These are phyloP conservation scores for Myotis findleyi DNA, from an alignment of 2,797 vertebrate genomes.

Conservation along the genomic window DNA sequence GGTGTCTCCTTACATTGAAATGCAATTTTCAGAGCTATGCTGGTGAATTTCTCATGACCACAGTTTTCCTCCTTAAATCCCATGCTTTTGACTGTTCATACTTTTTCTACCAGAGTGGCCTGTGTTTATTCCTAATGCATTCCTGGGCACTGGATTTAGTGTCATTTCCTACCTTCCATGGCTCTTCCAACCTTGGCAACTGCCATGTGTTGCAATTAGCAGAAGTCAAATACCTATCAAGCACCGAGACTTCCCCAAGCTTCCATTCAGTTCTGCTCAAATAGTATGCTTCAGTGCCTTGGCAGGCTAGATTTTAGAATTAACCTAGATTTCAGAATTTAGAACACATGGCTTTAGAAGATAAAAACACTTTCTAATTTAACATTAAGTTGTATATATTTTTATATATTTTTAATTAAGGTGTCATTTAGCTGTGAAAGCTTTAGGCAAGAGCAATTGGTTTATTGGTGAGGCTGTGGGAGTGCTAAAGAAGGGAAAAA, in stretches of 20 bases:
- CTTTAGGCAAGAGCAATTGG: background rate
- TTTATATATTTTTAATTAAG: background rate
- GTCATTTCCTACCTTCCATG: background rate
- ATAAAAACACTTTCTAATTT: background rate
- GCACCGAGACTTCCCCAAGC: background rate
- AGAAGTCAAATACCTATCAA: background rate
- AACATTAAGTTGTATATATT: background rate
- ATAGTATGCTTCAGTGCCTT: background rate
- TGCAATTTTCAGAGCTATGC: background rate
- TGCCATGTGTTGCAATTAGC: background rate
- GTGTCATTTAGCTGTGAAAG: background rate
- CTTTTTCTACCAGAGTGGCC: background rate
- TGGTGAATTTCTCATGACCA: background rate
- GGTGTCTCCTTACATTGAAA: background rate
- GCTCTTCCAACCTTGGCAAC: background rate
- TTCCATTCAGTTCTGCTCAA: background rate
- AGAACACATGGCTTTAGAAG: background rate
- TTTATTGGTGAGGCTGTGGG: background rate
- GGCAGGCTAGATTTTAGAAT: background rate
- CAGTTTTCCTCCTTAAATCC: background rate
- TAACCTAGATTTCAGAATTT: background rate
- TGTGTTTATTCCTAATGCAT: background rate
- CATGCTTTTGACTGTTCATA: background rate
- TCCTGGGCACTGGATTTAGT: conserved; percentile 43
- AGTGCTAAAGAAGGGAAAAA: background rate